phyloP scores from a whole-genome alignment of 1,140 invertebrate species.

The Drosophila orena region DNA sequence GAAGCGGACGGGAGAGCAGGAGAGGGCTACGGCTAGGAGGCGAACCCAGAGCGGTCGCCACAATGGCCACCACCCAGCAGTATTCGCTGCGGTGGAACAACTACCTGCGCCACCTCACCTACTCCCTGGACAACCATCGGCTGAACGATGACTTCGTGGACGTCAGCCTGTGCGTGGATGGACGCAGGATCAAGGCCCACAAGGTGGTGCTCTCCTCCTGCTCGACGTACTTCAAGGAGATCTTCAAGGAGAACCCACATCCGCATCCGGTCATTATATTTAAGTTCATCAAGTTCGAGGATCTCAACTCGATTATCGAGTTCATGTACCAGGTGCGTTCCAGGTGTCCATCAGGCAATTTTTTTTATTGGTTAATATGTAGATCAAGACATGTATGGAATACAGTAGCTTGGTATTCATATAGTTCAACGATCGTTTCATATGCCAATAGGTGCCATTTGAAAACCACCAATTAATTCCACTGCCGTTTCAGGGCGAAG shows the following conservation, averaged over 20 bases:
- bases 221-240: constrained; percentile 92
- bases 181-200: constrained; percentile 92
- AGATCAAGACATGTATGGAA: too few relatives aligned
- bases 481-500: constrained; percentile 88
- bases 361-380: not conserved
- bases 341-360: too few relatives aligned
- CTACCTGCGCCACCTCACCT: constrained; percentile 90
- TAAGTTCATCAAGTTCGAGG: constrained; percentile 92
- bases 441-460: too few relatives aligned
- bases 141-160: constrained; percentile 93
- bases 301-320: constrained; percentile 92
- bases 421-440: too few relatives aligned
- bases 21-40: not conserved
- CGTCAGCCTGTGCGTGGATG: constrained; percentile 94
- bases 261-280: constrained; percentile 95
- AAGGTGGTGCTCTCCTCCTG: constrained; percentile 94
- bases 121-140: constrained; percentile 91
- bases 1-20: not conserved
- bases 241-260: constrained; percentile 93
- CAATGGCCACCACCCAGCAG: constrained; percentile 86
- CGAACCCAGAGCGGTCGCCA: constrained; percentile 10
- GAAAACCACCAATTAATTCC: not conserved
- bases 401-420: too few relatives aligned
- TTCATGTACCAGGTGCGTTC: constrained; percentile 90
- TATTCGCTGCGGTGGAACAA: constrained; percentile 92